Evolutionary conservation across 1,140 invertebrate species (phyloP).

Genomic region (Pseudachorutes palmiensis): DNA sequence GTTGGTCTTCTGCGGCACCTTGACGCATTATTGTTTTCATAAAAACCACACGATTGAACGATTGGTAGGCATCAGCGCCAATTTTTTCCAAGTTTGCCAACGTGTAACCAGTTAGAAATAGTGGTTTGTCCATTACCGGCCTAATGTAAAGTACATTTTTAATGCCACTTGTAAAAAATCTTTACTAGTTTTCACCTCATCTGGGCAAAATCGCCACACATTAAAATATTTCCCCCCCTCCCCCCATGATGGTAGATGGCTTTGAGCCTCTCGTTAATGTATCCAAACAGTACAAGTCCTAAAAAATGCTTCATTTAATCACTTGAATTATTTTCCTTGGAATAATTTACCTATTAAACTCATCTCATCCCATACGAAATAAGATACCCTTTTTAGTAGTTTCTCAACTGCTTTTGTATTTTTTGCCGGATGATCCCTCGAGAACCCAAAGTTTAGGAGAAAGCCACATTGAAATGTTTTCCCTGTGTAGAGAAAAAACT

Average conservation of each 20-base stretch:
- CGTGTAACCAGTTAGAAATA: not conserved
- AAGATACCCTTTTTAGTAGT: not conserved
- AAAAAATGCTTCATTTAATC: not conserved
- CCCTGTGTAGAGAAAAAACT: not conserved
- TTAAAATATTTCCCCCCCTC: not conserved
- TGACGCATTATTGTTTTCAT: conserved; percentile 4
- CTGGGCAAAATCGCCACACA: not conserved
- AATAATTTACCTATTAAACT: not conserved
- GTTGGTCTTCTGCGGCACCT: not conserved
- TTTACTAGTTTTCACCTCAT: no score
- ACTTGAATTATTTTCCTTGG: no score
- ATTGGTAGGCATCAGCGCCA: not conserved
- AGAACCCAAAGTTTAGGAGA: not conserved
- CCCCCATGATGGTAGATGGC: not conserved
- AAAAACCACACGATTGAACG: not conserved
- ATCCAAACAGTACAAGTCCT: not conserved
- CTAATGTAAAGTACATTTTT: no score
- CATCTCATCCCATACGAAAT: not conserved
- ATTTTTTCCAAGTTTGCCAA: not conserved
- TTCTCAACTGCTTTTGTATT: not conserved
- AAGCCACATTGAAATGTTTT: not conserved
- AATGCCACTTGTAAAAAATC: no score
- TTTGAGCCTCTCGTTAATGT: not conserved
- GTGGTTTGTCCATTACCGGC: not conserved
- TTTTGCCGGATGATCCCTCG: not conserved